Evolutionary conservation across 1,140 invertebrate species (phyloP), one percentile per base, ranked within the genome.

Genomic region (Caerostris darwini): DNA sequence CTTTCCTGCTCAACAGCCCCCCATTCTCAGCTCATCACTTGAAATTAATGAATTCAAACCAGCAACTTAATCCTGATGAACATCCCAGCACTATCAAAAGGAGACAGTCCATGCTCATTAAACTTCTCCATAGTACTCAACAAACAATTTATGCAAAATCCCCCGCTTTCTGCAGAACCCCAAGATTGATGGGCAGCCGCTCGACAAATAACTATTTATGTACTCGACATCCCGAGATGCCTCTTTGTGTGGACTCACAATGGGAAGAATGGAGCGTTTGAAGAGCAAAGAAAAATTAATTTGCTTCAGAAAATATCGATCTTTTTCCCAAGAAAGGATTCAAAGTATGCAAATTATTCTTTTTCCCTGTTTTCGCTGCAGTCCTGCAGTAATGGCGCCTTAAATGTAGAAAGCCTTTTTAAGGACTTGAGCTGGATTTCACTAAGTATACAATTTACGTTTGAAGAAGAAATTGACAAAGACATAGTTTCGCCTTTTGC

Each of bases 141-240:
- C 61, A 67, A n/a, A 10, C 61, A 67, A 6, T 67, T 67, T 67
- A 5, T 67, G 61, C 4, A 0, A 67, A n/a, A 67, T 67, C 61
- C 61, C 12, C 61, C 12, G 0, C 17, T 67, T 34, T 34, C 34
- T 34, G 34, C 34, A 34, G 34, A 34, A 34, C 34, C 0, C 34
- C 61, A 67, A 10, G 61, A 67, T 67, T 10, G 61, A 67, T 67
- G 61, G 61, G n/a, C 61, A 67, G 17, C 2, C 14, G 61, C 6
- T n/a, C 61, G 61, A 67, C 61, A 67, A 67, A 67, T 12, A 67
- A 67, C 61, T 67, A 67, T 67, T 67, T 67, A 67, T 67, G 61
- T 17, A 67, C 61, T 67, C 61, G n/a, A 67, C 61, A 67, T 67
- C 61, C 61, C 61, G 10, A 67, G 61, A n/a, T 67, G 61, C 14